Conservation (phyloP, 2,888 invertebrate species). For the Linhomoeus sp. region DNA sequence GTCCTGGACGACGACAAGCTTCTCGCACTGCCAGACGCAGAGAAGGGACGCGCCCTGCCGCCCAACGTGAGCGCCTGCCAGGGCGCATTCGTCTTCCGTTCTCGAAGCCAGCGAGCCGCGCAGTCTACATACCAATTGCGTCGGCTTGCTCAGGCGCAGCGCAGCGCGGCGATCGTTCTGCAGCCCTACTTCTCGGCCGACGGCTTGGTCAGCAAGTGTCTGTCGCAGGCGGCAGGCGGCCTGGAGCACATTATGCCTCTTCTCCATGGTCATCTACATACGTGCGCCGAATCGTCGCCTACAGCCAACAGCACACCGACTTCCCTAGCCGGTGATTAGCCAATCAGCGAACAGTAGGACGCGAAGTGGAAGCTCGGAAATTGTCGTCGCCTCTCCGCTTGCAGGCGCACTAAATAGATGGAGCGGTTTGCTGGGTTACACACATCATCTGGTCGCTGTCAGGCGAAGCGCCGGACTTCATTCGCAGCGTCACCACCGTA, state of each 20-base stretch:
- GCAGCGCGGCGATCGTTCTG: constrained; percentile 64
- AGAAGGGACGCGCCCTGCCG: constrained; percentile 81
- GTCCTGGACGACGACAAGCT: constrained; percentile 96
- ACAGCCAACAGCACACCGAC: constrained; percentile 78
- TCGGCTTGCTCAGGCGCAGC: constrained; percentile 46
- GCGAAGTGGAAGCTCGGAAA: too few relatives aligned
- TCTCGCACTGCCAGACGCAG: constrained; percentile 89
- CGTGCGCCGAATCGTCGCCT: constrained; percentile 58
- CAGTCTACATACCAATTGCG: constrained; percentile 36
- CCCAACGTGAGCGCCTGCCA: too few relatives aligned
- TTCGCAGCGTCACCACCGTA: constrained; percentile 80
- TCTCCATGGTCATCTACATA: constrained; percentile 95
- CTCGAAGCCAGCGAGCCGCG: too few relatives aligned
- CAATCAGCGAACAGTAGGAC: too few relatives aligned
- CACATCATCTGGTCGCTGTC: constrained; percentile 93
- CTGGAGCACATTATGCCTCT: constrained; percentile 83
- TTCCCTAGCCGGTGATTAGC: constrained; percentile 46
- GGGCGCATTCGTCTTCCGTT: too few relatives aligned
- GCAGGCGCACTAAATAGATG: constrained; percentile 72
- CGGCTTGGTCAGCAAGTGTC: constrained; percentile 71
- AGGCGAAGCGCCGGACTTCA: constrained; percentile 92
- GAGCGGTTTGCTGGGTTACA: constrained; percentile 72
- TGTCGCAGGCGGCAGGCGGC: constrained; percentile 71
- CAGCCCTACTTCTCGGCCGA: constrained; percentile 70
- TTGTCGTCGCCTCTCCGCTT: too few relatives aligned